Conservation (phyloP, 2,113 vertebrate species). For the Narcine bancroftii region DNA sequence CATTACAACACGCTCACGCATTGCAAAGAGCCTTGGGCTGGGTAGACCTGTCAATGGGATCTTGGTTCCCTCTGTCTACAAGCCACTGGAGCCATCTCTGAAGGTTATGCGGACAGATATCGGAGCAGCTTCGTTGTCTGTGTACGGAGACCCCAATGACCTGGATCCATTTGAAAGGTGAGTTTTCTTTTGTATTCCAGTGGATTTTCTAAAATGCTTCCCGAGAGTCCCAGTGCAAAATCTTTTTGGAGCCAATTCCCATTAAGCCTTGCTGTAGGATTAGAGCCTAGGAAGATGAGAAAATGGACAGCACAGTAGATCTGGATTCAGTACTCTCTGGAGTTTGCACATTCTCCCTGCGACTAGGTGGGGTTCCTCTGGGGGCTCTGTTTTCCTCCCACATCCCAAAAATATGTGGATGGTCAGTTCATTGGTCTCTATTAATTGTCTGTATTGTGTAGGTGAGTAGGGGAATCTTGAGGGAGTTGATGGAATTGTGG, state of each 20-base stretch:
- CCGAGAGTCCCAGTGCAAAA: too few species aligned
- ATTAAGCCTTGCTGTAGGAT: not conserved
- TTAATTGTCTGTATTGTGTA: too few species aligned
- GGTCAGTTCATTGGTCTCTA: too few species aligned
- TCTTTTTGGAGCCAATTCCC: not conserved
- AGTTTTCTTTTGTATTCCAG: not conserved
- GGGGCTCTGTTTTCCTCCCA: too few species aligned
- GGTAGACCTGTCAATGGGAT: slow-evolving; percentile 58
- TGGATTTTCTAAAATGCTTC: not conserved
- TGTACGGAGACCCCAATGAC: slow-evolving; percentile 83
- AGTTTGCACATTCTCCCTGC: too few species aligned
- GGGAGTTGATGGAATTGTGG: too few species aligned
- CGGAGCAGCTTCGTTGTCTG: slow-evolving; percentile 81
- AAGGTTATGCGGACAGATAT: slow-evolving; percentile 83
- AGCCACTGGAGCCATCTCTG: slow-evolving; percentile 64
- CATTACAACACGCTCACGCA: slow-evolving; percentile 65
- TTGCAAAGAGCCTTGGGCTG: slow-evolving; percentile 74
- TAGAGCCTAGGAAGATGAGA: not conserved
- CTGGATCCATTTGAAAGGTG: slow-evolving; percentile 75
- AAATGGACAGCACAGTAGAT: too few species aligned
- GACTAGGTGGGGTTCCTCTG: too few species aligned
- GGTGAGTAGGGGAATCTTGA: too few species aligned
- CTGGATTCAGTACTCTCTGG: too few species aligned
- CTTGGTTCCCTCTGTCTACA: slow-evolving; percentile 69
- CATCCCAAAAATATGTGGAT: too few species aligned